Evolutionary conservation across 2,888 invertebrate genomes (phyloP).

Genomic region (Seira sanloemensis): DNA sequence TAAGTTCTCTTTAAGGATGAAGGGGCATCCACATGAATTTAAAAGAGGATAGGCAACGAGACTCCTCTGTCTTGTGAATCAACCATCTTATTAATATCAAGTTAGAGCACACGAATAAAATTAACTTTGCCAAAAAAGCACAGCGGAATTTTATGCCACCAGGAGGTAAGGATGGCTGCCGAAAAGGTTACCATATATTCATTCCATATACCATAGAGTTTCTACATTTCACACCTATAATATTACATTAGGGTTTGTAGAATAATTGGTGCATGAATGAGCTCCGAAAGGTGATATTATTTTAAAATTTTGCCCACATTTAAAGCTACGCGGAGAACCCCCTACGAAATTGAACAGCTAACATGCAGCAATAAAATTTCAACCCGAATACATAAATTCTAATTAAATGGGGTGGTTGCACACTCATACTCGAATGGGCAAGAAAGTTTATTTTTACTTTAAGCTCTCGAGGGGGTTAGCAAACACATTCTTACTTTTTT

Average conservation of each 20-base stretch:
- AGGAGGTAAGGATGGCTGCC: background rate
- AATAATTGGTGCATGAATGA: constrained; percentile 41
- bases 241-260: background rate
- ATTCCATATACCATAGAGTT: constrained; percentile 24
- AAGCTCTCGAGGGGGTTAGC: no score
- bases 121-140: background rate
- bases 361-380: no score
- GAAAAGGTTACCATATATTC: constrained; percentile 34
- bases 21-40: background rate
- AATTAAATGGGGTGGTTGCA: constrained; percentile 34
- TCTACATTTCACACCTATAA: background rate
- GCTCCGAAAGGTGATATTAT: constrained; percentile 42
- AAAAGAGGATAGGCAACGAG: background rate
- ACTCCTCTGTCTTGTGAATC: constrained; percentile 26
- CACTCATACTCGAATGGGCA: no score
- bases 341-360: no score
- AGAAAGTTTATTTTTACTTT: no score
- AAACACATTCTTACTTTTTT: no score
- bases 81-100: constrained; percentile 43
- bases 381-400: constrained; percentile 35
- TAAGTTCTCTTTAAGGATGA: background rate
- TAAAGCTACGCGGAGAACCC: background rate
- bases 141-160: background rate
- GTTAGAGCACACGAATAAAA: background rate
- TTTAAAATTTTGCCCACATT: constrained; percentile 28